Evolutionary conservation across 1,140 invertebrate species (phyloP).

Genomic region (Zeugodacus cucurbitae): DNA sequence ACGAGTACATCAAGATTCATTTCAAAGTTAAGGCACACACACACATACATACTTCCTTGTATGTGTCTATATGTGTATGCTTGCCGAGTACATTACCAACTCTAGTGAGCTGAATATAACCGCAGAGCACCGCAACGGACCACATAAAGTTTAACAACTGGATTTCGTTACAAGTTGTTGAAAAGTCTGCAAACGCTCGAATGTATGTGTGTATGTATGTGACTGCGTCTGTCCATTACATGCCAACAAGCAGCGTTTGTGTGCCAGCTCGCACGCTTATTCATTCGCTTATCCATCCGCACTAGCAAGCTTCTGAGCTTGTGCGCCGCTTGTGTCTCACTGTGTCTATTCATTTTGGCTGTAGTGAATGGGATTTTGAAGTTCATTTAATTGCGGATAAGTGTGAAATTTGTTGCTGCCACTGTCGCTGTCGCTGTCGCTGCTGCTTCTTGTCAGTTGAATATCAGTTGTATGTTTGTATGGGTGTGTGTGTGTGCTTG

Average conservation of each 20-base stretch:
- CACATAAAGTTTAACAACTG: constrained; percentile 27
- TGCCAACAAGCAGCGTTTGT: too few species aligned
- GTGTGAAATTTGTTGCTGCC: constrained; percentile 26
- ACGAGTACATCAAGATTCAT: neutral
- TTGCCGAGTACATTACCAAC: neutral
- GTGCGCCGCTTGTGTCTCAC: neutral
- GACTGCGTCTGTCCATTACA: neutral
- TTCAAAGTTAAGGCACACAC: neutral
- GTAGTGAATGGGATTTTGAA: constrained; percentile 27
- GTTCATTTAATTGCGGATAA: constrained; percentile 40
- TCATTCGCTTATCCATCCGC: neutral
- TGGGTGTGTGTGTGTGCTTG: too few species aligned
- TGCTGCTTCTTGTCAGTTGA: neutral
- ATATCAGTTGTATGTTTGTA: too few species aligned
- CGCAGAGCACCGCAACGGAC: neutral
- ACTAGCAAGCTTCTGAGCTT: too few species aligned
- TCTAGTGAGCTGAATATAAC: neutral
- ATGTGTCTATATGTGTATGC: neutral
- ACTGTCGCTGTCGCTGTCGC: neutral
- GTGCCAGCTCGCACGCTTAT: too few species aligned
- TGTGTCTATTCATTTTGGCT: constrained; percentile 18
- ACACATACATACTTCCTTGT: neutral
- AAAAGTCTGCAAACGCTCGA: neutral
- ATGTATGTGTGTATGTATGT: neutral
- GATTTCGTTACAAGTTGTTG: constrained; percentile 21